phyloP scores from a whole-genome alignment of 35 echinoderm and acorn worm species.

The Chiridota heheva region DNA sequence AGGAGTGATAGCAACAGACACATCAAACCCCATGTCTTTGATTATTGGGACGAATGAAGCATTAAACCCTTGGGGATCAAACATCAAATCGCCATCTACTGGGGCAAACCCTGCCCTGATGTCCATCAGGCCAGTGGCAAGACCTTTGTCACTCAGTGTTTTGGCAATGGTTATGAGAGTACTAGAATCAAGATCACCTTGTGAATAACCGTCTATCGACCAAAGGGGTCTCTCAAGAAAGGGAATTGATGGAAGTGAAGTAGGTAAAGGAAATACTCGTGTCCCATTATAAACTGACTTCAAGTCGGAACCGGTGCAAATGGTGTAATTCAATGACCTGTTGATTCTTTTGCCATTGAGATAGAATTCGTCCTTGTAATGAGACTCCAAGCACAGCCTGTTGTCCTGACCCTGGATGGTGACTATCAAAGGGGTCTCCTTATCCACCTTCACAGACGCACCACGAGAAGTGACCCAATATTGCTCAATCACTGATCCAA shows the following conservation, averaged over 20 bases:
- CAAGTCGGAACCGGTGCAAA: constrained; percentile 25
- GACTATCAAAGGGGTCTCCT: constrained; percentile 32
- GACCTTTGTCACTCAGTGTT: background rate
- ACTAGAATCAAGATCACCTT: constrained; percentile 4
- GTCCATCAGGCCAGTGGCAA: constrained; percentile 38
- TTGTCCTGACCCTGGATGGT: constrained; percentile 21
- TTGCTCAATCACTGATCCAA: constrained; percentile 35
- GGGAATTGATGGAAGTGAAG: background rate
- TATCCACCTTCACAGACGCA: constrained; percentile 17
- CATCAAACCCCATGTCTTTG: constrained; percentile 43
- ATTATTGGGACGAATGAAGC: constrained; percentile 45
- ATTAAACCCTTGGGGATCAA: constrained; percentile 54
- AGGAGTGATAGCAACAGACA: constrained; percentile 50
- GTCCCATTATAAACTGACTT: constrained; percentile 22
- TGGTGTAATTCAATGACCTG: constrained; percentile 33
- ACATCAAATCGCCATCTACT: constrained; percentile 70
- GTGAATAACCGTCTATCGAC: constrained; percentile 12
- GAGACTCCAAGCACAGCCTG: constrained; percentile 35
- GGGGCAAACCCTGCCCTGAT: constrained; percentile 54
- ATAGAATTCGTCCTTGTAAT: constrained; percentile 15
- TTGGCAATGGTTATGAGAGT: background rate
- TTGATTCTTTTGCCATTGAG: background rate
- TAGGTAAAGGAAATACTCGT: constrained; percentile 19
- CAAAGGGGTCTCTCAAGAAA: constrained; percentile 30
- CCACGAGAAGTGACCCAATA: constrained; percentile 38